Base-by-base conservation (phyloP, 2,113 vertebrate genomes). In the Pelmatolapia mariae region DNA sequence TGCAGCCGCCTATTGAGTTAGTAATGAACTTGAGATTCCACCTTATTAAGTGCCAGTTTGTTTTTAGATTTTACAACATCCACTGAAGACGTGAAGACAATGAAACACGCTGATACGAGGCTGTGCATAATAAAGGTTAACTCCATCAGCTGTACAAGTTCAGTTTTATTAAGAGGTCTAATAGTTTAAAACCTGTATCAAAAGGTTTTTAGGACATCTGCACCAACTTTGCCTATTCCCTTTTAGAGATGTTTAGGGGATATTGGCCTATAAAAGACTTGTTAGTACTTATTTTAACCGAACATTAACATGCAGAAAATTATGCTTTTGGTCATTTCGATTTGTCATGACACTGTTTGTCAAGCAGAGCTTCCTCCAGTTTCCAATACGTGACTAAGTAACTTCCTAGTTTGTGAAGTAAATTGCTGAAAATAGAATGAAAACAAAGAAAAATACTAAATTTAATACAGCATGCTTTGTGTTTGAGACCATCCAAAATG, bases 381-480 rank as follows among this genome's bases (percentile, higher is more conserved):
- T 73, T 73, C 0, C 38, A 24, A 43, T 71, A 71, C 3, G 6
- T 19, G 59, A 2, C 29, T 36, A 36, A 63, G 16, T 63, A 0
- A 36, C 66, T 45, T 73, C 68, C 22, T 73, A 73, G 12, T 73
- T 73, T 73, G 38, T 45, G 2, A 73, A 73, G 45, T 73, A 73
- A 43, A 45, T 16, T 26, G 22, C 38, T 43, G n/a, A 24, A 40
- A 71, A 43, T 43, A 16, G 40, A 71, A 71, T 6, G 5, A 73
- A 45, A 24, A 73, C 13, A 45, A 15, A 16, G 12, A 26, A 73
- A 45, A 73, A 68, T 45, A 15, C 8, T 10, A 6, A 10, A 43
- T 71, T 71, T 16, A 10, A 43, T 16, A 71, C 8, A 43, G 38
- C 24, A 11, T 50, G 15, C 15, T 76, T 45, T 76, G 43, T 29